Base-by-base conservation (phyloP, 2,888 invertebrate species). In the Diarsia mendica region DNA sequence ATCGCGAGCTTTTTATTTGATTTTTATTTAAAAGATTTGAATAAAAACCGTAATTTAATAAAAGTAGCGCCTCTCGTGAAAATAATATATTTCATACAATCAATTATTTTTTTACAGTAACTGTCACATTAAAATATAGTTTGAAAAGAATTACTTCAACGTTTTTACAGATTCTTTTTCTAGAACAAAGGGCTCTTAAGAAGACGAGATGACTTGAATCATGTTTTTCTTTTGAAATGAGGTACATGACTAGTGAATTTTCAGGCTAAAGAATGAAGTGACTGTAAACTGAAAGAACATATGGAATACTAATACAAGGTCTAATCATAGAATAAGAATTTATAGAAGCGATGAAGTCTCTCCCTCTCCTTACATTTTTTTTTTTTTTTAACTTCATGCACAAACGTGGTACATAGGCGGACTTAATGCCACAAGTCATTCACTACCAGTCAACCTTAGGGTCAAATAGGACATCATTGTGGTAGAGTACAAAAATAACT, bases 281-380 rank as follows among this genome's bases (percentile, higher is more conserved):
- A 67, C 51, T 73, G 4, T 53, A 66, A 64, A 72, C 39, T 84
- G 55, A 63, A 68, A 72, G 28, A 72, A 75, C 55, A 60, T 55
- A 46, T 60, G 15, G 67, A 79, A 80, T 78, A 75, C 78, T 68
- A 80, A 84, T 66, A 79, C 75, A 76, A 74, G 72, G 75, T 75
- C 68, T 66, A 77, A 77, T 72, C 63, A 64, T 46, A 49, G 72
- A 55, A 23, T 49, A 49, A 1, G 5, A 49, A 72, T 49, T 9
- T 49, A 53, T 70, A 64, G 80, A 79, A 48, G 28, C 6, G 51
- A 60, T 28, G 28, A 3, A 46, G n/a, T 49, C 2, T 2, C 10
- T 49, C 2, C 1, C 10, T 51, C 4, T 51, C 4, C 20, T 1
- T 28, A 51, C 18, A n/a, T n/a, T n/a, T n/a, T n/a, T n/a, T n/a